Conservation (phyloP, 2,113 vertebrate species). For the Suncus etruscus region DNA sequence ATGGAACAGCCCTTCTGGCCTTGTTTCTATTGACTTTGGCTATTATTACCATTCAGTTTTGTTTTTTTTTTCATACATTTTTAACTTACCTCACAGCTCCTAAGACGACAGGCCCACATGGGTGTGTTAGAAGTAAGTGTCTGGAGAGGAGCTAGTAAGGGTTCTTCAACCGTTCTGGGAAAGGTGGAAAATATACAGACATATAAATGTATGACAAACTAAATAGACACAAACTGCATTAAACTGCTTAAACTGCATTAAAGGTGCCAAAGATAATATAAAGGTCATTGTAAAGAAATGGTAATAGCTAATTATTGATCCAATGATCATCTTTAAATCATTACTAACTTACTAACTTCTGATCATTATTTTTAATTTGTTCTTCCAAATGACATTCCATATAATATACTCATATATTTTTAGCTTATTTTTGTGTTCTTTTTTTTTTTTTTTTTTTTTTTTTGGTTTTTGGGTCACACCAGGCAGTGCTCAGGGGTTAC, state of each 20-base stretch:
- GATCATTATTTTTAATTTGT: constrained; percentile 24
- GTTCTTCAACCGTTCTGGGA: constrained; percentile 84
- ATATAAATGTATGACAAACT: neutral
- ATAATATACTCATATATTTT: too few relatives aligned
- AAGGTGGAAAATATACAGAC: constrained; percentile 24
- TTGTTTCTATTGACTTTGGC: too few relatives aligned
- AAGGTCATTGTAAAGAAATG: neutral
- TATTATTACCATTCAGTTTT: too few relatives aligned
- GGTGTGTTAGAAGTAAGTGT: constrained; percentile 88
- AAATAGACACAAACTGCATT: neutral
- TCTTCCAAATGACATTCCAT: constrained; percentile 40
- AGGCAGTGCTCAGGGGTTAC: too few relatives aligned
- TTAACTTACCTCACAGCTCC: constrained; percentile 89
- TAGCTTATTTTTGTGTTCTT: too few relatives aligned
- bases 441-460: too few relatives aligned
- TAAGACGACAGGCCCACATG: constrained; percentile 89
- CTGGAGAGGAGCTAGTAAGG: constrained; percentile 85
- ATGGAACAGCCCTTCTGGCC: too few relatives aligned
- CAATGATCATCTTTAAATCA: constrained; percentile 28
- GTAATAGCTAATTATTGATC: constrained; percentile 3
- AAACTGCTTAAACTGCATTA: neutral
- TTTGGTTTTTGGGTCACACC: too few relatives aligned
- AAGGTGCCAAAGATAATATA: neutral
- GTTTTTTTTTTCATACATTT: too few relatives aligned
- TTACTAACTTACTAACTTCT: constrained; percentile 6